These are phyloP conservation scores for Cenopis cana DNA, from an alignment of 2,888 invertebrate genomes.

Conservation along the genomic window DNA sequence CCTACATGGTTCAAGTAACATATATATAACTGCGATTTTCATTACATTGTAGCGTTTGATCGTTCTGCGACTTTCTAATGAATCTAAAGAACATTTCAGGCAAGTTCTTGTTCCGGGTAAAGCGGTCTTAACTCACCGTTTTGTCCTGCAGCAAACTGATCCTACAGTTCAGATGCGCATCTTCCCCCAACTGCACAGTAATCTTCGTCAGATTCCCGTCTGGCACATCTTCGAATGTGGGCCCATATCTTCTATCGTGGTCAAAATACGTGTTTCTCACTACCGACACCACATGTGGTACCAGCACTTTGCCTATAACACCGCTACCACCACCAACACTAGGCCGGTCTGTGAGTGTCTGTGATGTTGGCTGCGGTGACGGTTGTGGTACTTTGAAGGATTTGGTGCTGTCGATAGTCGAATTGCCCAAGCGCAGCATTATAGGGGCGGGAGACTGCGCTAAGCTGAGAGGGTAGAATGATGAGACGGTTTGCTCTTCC, in stretches of 20 bases:
- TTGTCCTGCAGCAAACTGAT: constrained; percentile 91
- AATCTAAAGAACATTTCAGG: too few species aligned
- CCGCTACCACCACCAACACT: constrained; percentile 7
- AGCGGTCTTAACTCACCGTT: constrained; percentile 88
- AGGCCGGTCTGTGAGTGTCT: constrained; percentile 42
- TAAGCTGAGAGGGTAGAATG: constrained; percentile 77
- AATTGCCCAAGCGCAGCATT: constrained; percentile 79
- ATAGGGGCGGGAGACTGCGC: constrained; percentile 73
- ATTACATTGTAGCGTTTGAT: too few species aligned
- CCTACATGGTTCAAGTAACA: too few species aligned
- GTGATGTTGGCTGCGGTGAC: constrained; percentile 59
- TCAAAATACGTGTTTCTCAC: constrained; percentile 78
- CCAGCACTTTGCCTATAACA: constrained; percentile 58
- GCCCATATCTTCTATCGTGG: constrained; percentile 87
- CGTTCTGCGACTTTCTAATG: too few species aligned
- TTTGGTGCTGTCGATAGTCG: constrained; percentile 81
- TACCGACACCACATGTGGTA: constrained; percentile 69
- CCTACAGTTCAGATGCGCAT: constrained; percentile 89
- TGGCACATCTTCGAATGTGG: constrained; percentile 87
- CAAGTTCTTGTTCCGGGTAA: too few species aligned
- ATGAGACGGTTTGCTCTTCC: constrained; percentile 72
- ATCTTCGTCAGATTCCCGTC: constrained; percentile 88
- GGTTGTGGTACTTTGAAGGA: constrained; percentile 80
- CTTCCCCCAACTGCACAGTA: constrained; percentile 90
- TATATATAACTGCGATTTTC: too few species aligned